A percentile compares a stretch with the other conserved stretches of the same genome.
Conservation (phyloP, 2,797 vertebrate genomes). For the Artibeus lituratus region DNA sequence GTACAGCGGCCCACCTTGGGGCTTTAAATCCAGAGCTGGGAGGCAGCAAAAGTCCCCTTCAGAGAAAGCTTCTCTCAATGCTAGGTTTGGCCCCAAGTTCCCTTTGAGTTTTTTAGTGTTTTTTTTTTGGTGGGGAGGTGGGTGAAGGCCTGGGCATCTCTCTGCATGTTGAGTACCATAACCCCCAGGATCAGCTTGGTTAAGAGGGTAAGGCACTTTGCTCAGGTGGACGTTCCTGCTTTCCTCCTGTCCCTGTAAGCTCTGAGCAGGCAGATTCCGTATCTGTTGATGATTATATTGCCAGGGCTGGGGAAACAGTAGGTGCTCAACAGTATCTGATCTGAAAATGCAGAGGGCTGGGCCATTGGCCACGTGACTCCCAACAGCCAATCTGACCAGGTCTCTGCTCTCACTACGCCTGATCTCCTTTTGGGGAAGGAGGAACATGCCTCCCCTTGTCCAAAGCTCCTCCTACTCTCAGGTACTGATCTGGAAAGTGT, state of each 20-base stretch:
- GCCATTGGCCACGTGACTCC: background rate
- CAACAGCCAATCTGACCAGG: background rate
- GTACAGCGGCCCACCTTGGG: background rate
- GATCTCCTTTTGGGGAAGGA: background rate
- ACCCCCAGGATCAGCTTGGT: background rate
- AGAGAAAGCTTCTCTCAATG: background rate
- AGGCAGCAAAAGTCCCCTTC: background rate
- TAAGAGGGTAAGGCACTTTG: background rate
- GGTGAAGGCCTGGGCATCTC: background rate
- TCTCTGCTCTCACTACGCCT: background rate
- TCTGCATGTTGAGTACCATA: background rate
- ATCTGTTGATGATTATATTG: background rate
- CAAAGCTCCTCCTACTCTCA: background rate
- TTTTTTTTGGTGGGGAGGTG: background rate
- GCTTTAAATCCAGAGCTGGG: background rate
- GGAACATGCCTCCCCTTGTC: background rate
- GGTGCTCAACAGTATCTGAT: background rate
- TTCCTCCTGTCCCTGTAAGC: background rate
- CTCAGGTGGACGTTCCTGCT: background rate
- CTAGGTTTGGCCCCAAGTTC: background rate
- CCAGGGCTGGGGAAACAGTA: background rate
- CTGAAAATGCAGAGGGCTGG: background rate
- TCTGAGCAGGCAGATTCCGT: background rate
- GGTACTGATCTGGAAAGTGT: background rate
- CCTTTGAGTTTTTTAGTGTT: background rate